These are phyloP conservation scores for Agrochola lota DNA, from an alignment of 2,888 invertebrate species.

Conservation along the genomic window DNA sequence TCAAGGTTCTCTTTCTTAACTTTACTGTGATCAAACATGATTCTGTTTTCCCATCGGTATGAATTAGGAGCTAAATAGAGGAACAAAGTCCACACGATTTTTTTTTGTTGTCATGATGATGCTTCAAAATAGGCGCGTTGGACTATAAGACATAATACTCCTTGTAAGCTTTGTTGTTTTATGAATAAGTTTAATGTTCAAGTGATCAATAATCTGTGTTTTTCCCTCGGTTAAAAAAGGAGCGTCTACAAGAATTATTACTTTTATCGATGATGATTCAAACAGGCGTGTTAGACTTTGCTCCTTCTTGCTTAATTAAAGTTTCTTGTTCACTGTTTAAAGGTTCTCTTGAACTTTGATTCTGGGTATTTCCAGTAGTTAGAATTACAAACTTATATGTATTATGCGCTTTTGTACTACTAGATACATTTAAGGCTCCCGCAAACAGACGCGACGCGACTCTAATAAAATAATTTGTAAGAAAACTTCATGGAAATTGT, in stretches of 20 bases:
- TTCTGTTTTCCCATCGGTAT: background rate
- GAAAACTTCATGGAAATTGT: no score
- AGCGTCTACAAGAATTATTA: background rate
- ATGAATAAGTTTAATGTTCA: background rate
- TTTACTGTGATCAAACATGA: background rate
- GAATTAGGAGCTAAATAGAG: background rate
- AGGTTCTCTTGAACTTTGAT: slow-evolving; percentile 13
- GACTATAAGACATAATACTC: background rate
- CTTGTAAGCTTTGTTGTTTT: background rate
- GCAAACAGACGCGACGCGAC: no score
- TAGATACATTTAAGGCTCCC: no score
- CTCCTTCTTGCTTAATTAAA: background rate
- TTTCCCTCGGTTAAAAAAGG: background rate
- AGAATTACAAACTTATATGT: background rate
- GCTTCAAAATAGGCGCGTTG: background rate
- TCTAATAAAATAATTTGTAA: no score
- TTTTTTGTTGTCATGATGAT: background rate
- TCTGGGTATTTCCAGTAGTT: background rate
- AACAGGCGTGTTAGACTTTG: background rate
- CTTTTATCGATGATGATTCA: background rate
- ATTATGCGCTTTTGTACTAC: background rate
- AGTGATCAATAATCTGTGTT: background rate
- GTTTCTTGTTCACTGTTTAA: slow-evolving; percentile 11
- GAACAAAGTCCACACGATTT: background rate
- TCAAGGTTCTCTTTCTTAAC: background rate